Percentiles rank a stretch among this genome's conserved stretches.
phyloP scores from a whole-genome alignment of 2,113 vertebrate species.

The Gambusia affinis region DNA sequence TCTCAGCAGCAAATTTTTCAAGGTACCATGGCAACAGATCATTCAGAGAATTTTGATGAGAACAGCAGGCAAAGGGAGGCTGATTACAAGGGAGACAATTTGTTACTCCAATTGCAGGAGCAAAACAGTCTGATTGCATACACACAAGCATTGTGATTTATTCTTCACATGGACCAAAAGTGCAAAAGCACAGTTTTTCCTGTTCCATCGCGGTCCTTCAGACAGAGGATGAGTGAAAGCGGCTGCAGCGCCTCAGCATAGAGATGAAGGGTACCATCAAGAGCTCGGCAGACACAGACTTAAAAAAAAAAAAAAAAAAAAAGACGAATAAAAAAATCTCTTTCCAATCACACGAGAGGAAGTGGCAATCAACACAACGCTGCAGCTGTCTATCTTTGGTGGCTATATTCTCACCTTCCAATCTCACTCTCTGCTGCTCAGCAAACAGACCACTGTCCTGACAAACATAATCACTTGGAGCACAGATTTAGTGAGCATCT shows the following conservation, averaged over 20 bases:
- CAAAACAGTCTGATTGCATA: conserved; percentile 70
- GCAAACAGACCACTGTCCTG: conserved; percentile 64
- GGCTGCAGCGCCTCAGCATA: conserved; percentile 18
- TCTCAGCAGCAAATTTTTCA: conserved; percentile 74
- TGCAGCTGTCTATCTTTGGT: conserved; percentile 64
- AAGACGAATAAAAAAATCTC: conserved; percentile 12
- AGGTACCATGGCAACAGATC: conserved; percentile 83
- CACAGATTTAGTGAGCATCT: conserved; percentile 52
- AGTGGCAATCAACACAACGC: conserved; percentile 60
- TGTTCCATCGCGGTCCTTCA: conserved; percentile 31
- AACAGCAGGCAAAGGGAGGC: conserved; percentile 70
- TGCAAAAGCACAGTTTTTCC: conserved; percentile 34
- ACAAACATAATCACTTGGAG: conserved; percentile 63
- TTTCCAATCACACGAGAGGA: conserved; percentile 65
- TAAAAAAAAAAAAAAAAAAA: conserved; percentile 20
- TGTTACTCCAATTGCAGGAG: conserved; percentile 73
- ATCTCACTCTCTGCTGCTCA: conserved; percentile 62
- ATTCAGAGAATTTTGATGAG: conserved; percentile 83
- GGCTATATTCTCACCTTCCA: conserved; percentile 52
- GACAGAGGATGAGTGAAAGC: conserved; percentile 24
- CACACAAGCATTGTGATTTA: conserved; percentile 33
- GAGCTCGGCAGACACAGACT: conserved; percentile 24
- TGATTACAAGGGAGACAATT: conserved; percentile 79
- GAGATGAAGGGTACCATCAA: conserved; percentile 49
- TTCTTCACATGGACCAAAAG: conserved; percentile 38